Conservation (phyloP, 2,797 vertebrate genomes). For the Eidolon dupreanum region DNA sequence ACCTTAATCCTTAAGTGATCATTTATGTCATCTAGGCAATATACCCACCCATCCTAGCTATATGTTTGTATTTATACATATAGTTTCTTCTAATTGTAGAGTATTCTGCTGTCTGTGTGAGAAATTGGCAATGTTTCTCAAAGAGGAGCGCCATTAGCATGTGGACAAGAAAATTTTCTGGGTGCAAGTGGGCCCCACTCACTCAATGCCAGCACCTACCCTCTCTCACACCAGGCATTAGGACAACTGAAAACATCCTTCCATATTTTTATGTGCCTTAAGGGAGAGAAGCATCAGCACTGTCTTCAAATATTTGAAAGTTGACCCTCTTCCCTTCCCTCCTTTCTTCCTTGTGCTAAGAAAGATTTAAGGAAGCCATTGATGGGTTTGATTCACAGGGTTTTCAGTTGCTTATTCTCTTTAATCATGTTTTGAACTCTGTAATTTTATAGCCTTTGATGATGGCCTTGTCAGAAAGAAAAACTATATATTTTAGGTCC, state of each 20-base stretch:
- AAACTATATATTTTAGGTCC: not conserved
- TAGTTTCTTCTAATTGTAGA: not conserved
- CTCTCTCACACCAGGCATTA: not conserved
- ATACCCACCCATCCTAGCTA: not conserved
- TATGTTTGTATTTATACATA: not conserved
- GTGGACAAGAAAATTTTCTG: not conserved
- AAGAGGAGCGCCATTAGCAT: not conserved
- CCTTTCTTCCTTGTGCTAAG: not conserved
- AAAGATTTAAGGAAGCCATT: not conserved
- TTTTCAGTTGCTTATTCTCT: not conserved
- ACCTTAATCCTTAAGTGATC: not conserved
- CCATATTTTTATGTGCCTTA: not conserved
- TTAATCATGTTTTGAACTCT: not conserved
- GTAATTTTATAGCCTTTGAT: not conserved
- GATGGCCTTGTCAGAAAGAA: constrained; percentile 30
- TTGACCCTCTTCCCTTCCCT: not conserved
- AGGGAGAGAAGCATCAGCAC: not conserved
- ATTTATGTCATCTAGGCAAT: not conserved
- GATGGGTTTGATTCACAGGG: not conserved
- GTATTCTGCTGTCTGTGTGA: not conserved
- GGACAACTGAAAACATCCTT: not conserved
- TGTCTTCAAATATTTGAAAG: not conserved
- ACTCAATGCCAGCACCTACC: not conserved
- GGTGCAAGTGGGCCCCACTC: not conserved
- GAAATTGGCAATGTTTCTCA: not conserved